phyloP scores from a whole-genome alignment of 2,888 invertebrate species.

The Epinotia brunnichana region DNA sequence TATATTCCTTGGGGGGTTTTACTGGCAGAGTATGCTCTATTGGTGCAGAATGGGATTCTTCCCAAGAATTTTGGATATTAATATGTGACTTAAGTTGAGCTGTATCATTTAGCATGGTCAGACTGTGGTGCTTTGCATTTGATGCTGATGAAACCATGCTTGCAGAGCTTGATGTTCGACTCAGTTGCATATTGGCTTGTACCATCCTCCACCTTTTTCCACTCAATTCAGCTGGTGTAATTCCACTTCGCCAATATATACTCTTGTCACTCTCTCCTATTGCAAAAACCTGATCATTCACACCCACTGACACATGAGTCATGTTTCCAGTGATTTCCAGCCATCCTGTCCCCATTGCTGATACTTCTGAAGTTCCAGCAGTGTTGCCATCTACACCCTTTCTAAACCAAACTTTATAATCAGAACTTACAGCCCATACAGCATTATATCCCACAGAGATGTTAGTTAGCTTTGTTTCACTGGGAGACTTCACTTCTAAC shows the following conservation, averaged over 20 bases:
- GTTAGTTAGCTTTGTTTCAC: constrained; percentile 88
- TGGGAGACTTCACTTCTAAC: constrained; percentile 90
- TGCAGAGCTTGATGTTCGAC: constrained; percentile 91
- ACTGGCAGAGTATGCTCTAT: constrained; percentile 87
- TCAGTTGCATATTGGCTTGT: constrained; percentile 91
- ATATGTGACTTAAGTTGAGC: constrained; percentile 78
- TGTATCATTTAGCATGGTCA: constrained; percentile 78
- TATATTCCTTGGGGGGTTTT: constrained; percentile 69
- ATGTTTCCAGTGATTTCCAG: constrained; percentile 95
- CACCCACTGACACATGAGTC: constrained; percentile 91
- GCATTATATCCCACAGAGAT: constrained; percentile 92
- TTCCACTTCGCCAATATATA: constrained; percentile 91
- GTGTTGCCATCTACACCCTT: constrained; percentile 88
- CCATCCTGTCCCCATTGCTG: constrained; percentile 93
- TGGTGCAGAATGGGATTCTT: constrained; percentile 90
- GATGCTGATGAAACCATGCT: constrained; percentile 87
- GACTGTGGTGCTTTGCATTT: constrained; percentile 87
- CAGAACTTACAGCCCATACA: constrained; percentile 91
- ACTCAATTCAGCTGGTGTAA: constrained; percentile 89
- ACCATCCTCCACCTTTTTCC: constrained; percentile 94
- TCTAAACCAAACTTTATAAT: constrained; percentile 94
- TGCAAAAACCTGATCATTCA: constrained; percentile 95
- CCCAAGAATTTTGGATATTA: constrained; percentile 85
- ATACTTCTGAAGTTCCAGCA: constrained; percentile 88
- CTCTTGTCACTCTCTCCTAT: constrained; percentile 92